phyloP scores from a whole-genome alignment of 2,113 vertebrate species.

The Rhinolophus sinicus region DNA sequence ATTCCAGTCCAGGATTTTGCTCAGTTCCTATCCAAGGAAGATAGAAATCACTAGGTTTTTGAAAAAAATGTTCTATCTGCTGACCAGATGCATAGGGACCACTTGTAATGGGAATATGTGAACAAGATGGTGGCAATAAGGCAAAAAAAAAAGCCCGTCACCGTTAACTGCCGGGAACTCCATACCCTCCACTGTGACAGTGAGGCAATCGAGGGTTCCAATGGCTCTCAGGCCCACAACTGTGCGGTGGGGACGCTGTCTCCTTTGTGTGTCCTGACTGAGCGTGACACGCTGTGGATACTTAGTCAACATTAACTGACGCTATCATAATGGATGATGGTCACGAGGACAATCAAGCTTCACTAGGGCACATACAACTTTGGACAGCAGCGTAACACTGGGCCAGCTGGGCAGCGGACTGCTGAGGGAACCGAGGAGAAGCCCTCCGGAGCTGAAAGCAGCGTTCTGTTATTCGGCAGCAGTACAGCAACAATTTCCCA shows the following conservation, averaged over 20 bases:
- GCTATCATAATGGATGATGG: neutral
- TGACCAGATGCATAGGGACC: neutral
- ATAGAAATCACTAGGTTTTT: neutral
- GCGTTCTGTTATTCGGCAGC: neutral
- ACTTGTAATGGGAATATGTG: too few relatives aligned
- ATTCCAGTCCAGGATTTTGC: neutral
- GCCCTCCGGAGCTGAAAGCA: neutral
- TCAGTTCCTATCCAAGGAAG: neutral
- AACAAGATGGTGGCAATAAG: neutral
- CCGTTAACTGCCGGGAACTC: neutral
- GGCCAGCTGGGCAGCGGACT: neutral
- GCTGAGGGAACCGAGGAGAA: neutral
- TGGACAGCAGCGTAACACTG: fast-evolving
- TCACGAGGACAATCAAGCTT: neutral
- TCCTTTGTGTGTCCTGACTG: neutral
- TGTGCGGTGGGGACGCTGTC: neutral
- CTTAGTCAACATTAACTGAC: neutral
- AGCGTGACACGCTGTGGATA: neutral
- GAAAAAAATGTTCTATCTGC: neutral
- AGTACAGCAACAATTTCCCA: neutral
- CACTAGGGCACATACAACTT: too few relatives aligned
- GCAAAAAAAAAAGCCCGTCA: neutral
- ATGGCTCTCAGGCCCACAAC: neutral
- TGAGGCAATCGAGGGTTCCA: neutral
- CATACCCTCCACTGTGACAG: neutral